Conservation (phyloP, 1,140 invertebrate genomes). For the Drosophila micromelanica region DNA sequence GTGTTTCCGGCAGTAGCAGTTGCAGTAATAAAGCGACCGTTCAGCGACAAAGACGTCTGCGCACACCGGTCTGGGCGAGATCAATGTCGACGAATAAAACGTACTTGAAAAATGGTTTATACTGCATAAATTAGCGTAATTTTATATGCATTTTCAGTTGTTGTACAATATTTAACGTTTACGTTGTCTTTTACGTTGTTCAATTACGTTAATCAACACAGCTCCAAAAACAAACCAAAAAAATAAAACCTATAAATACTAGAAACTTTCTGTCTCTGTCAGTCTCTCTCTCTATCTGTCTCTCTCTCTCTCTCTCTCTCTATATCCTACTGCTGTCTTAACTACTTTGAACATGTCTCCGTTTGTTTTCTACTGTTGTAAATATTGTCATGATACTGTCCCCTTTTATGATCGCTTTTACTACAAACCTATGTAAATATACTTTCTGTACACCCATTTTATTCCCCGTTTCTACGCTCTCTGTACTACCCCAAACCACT, state of each 20-base stretch:
- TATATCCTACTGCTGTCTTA: slow-evolving; percentile 26
- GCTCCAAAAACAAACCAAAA: slow-evolving; percentile 33
- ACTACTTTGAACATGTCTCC: slow-evolving; percentile 48
- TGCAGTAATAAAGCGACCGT: slow-evolving; percentile 83
- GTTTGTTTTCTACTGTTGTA: slow-evolving; percentile 62
- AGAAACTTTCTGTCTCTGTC: slow-evolving; percentile 39
- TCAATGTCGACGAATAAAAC: slow-evolving; percentile 85
- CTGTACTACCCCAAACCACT: slow-evolving; percentile 34
- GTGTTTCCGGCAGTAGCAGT: slow-evolving; percentile 81
- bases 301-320: slow-evolving; percentile 21
- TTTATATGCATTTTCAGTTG: slow-evolving; percentile 62
- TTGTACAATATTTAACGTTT: slow-evolving; percentile 44
- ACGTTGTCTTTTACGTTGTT: slow-evolving; percentile 57
- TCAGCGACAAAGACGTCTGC: slow-evolving; percentile 87
- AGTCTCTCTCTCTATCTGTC: slow-evolving; percentile 41
- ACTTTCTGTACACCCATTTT: slow-evolving; percentile 35
- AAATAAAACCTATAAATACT: slow-evolving; percentile 20
- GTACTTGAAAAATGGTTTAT: slow-evolving; percentile 77
- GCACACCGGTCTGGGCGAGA: slow-evolving; percentile 90
- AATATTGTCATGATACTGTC: slow-evolving; percentile 66
- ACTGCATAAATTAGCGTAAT: slow-evolving; percentile 42
- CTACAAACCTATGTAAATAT: slow-evolving; percentile 54
- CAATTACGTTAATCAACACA: slow-evolving; percentile 65
- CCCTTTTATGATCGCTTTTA: slow-evolving; percentile 55
- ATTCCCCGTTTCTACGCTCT: slow-evolving; percentile 22